phyloP scores from a whole-genome alignment of 1,140 invertebrate genomes.

The Papilio glaucus region DNA sequence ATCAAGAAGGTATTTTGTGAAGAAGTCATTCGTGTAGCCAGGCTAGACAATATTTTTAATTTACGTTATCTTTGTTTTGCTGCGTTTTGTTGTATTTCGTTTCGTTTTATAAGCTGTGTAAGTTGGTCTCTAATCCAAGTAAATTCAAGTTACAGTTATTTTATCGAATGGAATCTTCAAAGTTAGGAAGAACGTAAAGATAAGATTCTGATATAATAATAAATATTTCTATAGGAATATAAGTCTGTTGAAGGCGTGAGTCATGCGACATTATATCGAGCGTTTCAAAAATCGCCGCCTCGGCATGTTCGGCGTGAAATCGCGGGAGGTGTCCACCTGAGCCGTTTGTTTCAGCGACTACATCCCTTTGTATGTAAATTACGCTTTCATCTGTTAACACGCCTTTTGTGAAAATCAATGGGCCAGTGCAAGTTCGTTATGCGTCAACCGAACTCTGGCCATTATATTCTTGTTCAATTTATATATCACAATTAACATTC shows the following conservation, averaged over 20 bases:
- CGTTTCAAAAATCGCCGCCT: constrained; percentile 39
- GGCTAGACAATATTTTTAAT: too few relatives aligned
- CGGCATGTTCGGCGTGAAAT: constrained; percentile 46
- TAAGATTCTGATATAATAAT: neutral
- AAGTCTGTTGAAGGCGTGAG: constrained; percentile 13
- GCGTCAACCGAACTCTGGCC: constrained; percentile 19
- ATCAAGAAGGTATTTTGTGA: too few relatives aligned
- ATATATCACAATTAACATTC: neutral
- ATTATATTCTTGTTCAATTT: neutral
- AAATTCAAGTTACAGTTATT: too few relatives aligned
- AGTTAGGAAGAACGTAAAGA: too few relatives aligned
- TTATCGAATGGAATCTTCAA: too few relatives aligned
- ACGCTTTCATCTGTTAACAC: constrained; percentile 41
- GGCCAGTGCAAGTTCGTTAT: constrained; percentile 33
- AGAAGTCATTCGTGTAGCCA: too few relatives aligned
- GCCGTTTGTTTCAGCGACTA: constrained; percentile 45
- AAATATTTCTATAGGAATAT: neutral
- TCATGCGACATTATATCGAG: constrained; percentile 39
- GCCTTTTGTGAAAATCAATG: constrained; percentile 37
- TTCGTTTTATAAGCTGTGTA: too few relatives aligned
- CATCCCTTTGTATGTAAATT: constrained; percentile 47
- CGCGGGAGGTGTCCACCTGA: constrained; percentile 50
- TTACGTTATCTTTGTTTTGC: too few relatives aligned
- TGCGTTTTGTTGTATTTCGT: too few relatives aligned
- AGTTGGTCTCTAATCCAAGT: too few relatives aligned